phyloP scores from a whole-genome alignment of 2,113 vertebrate species.

The Otocyon megalotis region DNA sequence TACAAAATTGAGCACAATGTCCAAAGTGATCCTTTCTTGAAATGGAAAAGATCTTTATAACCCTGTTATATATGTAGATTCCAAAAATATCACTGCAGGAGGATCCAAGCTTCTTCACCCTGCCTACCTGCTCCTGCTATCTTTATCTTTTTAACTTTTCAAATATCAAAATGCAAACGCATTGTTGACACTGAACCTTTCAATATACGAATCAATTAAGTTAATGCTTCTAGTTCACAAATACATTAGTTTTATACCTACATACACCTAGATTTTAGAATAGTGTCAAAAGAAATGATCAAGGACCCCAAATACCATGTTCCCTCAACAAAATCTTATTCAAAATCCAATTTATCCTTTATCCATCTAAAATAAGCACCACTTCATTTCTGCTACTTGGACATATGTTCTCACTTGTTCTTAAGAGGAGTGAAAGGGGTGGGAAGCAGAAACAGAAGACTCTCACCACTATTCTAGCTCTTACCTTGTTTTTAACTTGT shows the following conservation, averaged over 20 bases:
- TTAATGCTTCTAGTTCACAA: background rate
- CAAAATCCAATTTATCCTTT: background rate
- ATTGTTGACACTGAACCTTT: background rate
- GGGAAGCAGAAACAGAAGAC: background rate
- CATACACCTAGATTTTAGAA: constrained; percentile 3
- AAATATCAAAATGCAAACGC: constrained; percentile 25
- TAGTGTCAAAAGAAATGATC: background rate
- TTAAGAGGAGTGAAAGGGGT: background rate
- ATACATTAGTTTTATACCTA: background rate
- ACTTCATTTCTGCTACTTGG: background rate
- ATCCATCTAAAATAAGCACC: constrained; percentile 7
- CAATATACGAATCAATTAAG: background rate
- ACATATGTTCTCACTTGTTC: constrained; percentile 39
- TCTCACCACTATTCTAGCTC: background rate
- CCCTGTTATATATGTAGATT: background rate
- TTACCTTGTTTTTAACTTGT: background rate
- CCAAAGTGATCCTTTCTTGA: background rate
- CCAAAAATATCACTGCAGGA: background rate
- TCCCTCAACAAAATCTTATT: constrained; percentile 14
- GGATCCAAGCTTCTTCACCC: background rate
- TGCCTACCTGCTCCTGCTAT: background rate
- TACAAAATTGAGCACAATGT: background rate
- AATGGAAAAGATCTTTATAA: background rate
- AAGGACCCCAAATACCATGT: background rate
- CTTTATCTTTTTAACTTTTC: background rate